phyloP scores from a whole-genome alignment of 1,140 invertebrate genomes.

The Galendromus occidentalis region DNA sequence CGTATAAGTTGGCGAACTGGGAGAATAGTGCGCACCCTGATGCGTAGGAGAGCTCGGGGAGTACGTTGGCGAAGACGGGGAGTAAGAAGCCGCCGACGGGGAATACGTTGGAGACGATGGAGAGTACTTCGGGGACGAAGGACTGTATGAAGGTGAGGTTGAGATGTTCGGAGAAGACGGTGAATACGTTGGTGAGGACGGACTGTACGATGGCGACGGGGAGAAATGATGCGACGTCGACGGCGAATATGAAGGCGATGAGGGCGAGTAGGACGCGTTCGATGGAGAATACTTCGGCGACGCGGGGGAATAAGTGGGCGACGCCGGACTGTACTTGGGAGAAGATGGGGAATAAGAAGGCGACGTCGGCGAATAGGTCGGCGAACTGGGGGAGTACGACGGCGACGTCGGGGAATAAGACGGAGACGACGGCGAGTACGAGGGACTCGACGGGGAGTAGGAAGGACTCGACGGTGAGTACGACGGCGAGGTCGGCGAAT shows the following conservation, averaged over 20 bases:
- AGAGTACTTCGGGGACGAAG: slow-evolving; percentile 61
- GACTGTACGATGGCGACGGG: slow-evolving; percentile 47
- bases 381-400: slow-evolving; percentile 45
- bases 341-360: slow-evolving; percentile 38
- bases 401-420: slow-evolving; percentile 53
- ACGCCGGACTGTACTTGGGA: slow-evolving; percentile 53
- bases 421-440: slow-evolving; percentile 64
- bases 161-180: slow-evolving; percentile 30
- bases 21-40: slow-evolving; percentile 32
- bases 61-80: slow-evolving; percentile 41
- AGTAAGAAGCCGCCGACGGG: slow-evolving; percentile 54
- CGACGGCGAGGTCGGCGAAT: slow-evolving; percentile 23
- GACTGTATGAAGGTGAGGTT: slow-evolving; percentile 53
- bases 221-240: slow-evolving; percentile 52
- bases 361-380: slow-evolving; percentile 31
- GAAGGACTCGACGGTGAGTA: slow-evolving; percentile 25
- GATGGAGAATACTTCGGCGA: slow-evolving; percentile 51
- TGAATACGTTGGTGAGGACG: slow-evolving; percentile 40
- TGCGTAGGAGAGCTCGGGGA: slow-evolving; percentile 30
- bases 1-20: slow-evolving; percentile 29
- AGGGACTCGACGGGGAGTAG: slow-evolving; percentile 46
- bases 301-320: slow-evolving; percentile 28
- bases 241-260: slow-evolving; percentile 28
- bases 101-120: slow-evolving; percentile 54
- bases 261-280: slow-evolving; percentile 31